Evolutionary conservation across 2,797 vertebrate species (phyloP).

Genomic region (Pseudopleuronectes americanus): DNA sequence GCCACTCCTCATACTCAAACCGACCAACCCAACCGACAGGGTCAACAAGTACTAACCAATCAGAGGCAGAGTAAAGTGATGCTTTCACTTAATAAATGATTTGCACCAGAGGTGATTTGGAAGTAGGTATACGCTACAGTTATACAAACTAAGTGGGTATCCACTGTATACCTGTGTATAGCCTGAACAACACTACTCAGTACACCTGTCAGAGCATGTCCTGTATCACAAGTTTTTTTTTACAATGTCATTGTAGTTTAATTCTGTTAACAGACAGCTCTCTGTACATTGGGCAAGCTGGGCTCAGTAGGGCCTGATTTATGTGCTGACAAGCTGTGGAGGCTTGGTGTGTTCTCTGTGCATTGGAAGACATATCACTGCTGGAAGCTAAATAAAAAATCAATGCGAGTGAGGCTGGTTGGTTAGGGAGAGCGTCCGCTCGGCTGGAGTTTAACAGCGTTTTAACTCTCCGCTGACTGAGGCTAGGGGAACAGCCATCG

Average conservation of each 20-base stretch:
- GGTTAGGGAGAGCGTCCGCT: constrained; percentile 73
- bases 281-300: constrained; percentile 36
- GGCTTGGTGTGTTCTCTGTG: constrained; percentile 49
- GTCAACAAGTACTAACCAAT: no score
- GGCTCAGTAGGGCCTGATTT: constrained; percentile 71
- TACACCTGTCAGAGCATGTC: not conserved
- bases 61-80: no score
- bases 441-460: constrained; percentile 77
- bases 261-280: constrained; percentile 69
- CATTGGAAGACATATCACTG: constrained; percentile 71
- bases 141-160: no score
- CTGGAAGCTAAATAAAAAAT: constrained; percentile 84
- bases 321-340: constrained; percentile 73
- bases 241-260: constrained; percentile 50
- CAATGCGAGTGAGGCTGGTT: constrained; percentile 70
- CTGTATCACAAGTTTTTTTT: not conserved
- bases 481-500: constrained; percentile 75
- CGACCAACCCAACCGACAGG: no score
- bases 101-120: no score
- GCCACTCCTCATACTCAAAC: no score
- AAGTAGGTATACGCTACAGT: no score
- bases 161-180: no score
- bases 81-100: no score
- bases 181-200: no score
- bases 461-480: constrained; percentile 80